These are phyloP conservation scores for Amblyornis subalaris DNA, from an alignment of 2,113 vertebrate genomes.

Conservation along the genomic window DNA sequence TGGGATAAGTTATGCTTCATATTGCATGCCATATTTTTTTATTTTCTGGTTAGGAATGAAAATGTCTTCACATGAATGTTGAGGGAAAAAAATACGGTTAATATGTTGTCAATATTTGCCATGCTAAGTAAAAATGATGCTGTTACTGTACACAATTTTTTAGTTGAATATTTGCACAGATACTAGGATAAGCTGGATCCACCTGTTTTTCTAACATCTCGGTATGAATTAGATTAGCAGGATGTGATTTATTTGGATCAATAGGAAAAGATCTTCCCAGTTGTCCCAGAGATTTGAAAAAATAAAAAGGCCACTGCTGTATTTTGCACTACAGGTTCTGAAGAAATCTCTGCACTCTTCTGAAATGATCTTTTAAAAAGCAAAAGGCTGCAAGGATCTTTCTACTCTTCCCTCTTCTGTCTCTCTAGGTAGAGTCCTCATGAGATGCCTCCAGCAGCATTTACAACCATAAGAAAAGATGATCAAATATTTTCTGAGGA, in stretches of 20 bases:
- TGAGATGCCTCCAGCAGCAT: not conserved
- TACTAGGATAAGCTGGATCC: not conserved
- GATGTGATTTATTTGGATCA: slow-evolving; percentile 5
- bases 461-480: not conserved
- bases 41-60: not conserved
- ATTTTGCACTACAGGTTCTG: not conserved
- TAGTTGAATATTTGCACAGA: not conserved
- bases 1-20: not conserved
- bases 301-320: not conserved
- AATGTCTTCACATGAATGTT: not conserved
- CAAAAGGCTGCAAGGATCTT: not conserved
- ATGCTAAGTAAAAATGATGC: not conserved
- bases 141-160: not conserved
- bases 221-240: not conserved
- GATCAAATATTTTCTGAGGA: not conserved
- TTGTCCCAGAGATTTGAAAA: not conserved
- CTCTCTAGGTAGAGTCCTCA: not conserved
- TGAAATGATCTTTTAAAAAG: not conserved
- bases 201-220: not conserved
- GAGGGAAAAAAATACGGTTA: not conserved
- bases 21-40: not conserved
- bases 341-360: not conserved
- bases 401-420: not conserved
- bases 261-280: not conserved
- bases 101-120: not conserved